Evolutionary conservation across 2,888 invertebrate species (phyloP).

Genomic region (Lydus trimaculatus): DNA sequence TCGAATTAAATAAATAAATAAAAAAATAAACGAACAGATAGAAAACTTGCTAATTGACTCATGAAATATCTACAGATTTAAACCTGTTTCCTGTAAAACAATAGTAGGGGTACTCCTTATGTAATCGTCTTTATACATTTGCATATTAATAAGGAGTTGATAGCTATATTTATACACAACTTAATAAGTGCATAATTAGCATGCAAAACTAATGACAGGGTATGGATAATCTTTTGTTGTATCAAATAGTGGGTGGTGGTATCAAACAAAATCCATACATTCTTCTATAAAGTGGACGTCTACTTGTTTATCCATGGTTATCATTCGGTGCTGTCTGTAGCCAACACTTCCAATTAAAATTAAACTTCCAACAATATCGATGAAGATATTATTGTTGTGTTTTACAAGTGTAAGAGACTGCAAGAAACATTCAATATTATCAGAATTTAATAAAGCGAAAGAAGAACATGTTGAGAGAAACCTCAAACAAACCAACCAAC

Average conservation of each 20-base stretch:
- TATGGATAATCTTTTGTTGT: no score
- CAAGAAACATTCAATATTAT: neutral
- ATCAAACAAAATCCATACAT: no score
- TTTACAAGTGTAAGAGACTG: neutral
- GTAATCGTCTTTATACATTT: neutral
- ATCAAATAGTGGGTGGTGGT: no score
- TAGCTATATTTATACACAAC: no score
- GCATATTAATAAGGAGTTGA: no score
- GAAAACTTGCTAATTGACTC: neutral
- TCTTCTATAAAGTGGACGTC: no score
- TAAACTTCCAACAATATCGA: no score
- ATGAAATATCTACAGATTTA: neutral
- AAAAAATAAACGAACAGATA: no score
- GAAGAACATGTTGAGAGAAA: conserved; percentile 8
- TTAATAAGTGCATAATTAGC: no score
- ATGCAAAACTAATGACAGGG: neutral
- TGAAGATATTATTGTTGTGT: neutral
- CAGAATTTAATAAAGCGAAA: conserved; percentile 8
- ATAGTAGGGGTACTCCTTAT: neutral
- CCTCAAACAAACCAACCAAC: conserved; percentile 42
- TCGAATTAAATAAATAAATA: neutral
- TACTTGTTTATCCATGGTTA: no score
- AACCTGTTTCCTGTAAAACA: neutral
- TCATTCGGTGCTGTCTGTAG: no score
- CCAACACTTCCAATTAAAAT: no score